These are phyloP conservation scores for Leptogaster cylindrica DNA, from an alignment of 2,888 invertebrate genomes.

Conservation along the genomic window DNA sequence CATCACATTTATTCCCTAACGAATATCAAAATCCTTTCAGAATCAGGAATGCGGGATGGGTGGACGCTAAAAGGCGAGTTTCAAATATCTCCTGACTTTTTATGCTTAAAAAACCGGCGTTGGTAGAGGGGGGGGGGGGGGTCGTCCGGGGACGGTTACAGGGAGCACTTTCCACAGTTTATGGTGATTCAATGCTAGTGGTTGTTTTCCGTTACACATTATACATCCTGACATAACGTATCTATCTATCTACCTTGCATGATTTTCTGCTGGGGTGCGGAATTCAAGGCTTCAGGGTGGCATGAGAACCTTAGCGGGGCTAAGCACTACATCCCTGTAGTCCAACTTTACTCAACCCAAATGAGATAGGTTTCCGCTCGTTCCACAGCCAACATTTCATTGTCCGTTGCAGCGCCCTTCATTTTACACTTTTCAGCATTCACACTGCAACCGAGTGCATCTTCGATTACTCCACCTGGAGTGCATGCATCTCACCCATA, in stretches of 20 bases:
- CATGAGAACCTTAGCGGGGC: conserved; percentile 13
- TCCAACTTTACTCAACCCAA: conserved; percentile 27
- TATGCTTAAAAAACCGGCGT: too few species aligned
- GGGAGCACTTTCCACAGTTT: conserved; percentile 20
- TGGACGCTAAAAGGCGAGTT: conserved; percentile 1
- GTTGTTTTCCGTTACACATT: conserved; percentile 25
- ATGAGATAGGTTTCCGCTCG: conserved; percentile 13
- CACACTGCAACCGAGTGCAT: not conserved
- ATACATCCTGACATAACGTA: conserved; percentile 18
- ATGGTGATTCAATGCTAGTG: conserved; percentile 17
- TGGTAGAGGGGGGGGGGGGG: not conserved
- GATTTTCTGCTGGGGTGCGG: conserved; percentile 28
- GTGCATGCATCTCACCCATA: not conserved
- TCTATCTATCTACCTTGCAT: conserved; percentile 23
- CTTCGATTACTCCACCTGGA: conserved; percentile 36
- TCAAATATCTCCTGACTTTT: conserved; percentile 1
- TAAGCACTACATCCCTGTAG: conserved; percentile 27
- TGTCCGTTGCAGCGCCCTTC: conserved; percentile 16
- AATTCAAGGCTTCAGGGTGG: conserved; percentile 22
- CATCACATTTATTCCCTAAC: conserved; percentile 28
- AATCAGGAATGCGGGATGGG: not conserved
- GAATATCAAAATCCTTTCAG: conserved; percentile 39
- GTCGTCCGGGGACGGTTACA: not conserved
- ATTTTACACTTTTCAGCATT: not conserved
- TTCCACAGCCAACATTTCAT: not conserved